Evolutionary conservation across 2,888 invertebrate genomes (phyloP).

Genomic region (Netelia inedita): DNA sequence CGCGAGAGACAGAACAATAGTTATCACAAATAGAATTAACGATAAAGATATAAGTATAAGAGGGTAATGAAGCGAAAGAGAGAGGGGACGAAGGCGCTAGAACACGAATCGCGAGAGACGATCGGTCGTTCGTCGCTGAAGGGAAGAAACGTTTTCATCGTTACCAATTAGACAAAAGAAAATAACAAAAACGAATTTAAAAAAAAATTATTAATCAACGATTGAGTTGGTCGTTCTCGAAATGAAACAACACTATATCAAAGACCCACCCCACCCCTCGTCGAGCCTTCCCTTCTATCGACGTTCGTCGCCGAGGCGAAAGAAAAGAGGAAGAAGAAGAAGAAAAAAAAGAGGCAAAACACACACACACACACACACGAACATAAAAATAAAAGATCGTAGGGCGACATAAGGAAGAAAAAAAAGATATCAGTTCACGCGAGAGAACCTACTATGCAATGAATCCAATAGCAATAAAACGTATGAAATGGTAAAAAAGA

Average conservation of each 20-base stretch:
- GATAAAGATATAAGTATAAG: conserved; percentile 60
- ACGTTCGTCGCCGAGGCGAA: conserved; percentile 39
- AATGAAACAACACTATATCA: conserved; percentile 11
- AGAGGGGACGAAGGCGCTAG: conserved; percentile 8
- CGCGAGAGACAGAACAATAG: conserved; percentile 73
- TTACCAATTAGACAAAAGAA: background rate
- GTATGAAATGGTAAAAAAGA: conserved; percentile 57
- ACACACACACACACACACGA: background rate
- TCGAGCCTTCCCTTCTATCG: conserved; percentile 20
- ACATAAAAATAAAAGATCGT: conserved; percentile 49
- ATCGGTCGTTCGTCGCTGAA: conserved; percentile 46
- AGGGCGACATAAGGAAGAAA: conserved; percentile 48
- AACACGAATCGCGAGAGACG: conserved; percentile 35
- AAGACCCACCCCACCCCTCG: background rate
- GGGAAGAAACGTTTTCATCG: conserved; percentile 1
- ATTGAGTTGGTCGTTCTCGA: background rate
- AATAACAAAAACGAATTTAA: conserved; percentile 9
- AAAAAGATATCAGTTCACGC: conserved; percentile 73
- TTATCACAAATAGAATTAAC: conserved; percentile 68
- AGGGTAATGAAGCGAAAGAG: conserved; percentile 22
- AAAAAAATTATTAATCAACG: conserved; percentile 19
- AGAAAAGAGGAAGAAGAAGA: background rate
- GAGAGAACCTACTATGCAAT: conserved; percentile 81
- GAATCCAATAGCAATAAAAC: conserved; percentile 84
- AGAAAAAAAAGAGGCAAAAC: conserved; percentile 37